Conservation (phyloP, 2,888 invertebrate species). For the Tridacna gigas region DNA sequence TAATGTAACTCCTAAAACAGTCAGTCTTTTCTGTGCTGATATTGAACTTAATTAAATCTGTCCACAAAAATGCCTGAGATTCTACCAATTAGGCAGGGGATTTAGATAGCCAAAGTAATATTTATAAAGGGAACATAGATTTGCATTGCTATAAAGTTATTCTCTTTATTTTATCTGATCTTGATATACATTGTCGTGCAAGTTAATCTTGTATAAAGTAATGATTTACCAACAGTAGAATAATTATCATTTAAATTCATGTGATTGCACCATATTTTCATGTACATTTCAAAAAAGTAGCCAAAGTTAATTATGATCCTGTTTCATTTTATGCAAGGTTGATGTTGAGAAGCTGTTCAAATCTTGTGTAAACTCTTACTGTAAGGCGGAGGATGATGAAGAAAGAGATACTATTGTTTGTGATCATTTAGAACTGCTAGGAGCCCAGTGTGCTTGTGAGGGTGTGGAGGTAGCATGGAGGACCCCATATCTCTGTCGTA, state of each 20-base stretch:
- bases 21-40: too few species aligned
- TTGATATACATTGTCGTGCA: too few species aligned
- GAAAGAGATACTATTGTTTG: conserved; percentile 52
- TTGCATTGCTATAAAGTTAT: too few species aligned
- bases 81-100: too few species aligned
- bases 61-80: too few species aligned
- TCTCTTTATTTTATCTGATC: too few species aligned
- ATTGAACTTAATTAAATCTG: too few species aligned
- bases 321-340: conserved; percentile 33
- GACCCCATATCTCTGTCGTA: conserved; percentile 60
- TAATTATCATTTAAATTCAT: neutral
- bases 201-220: too few species aligned
- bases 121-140: too few species aligned
- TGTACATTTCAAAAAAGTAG: too few species aligned
- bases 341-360: conserved; percentile 35
- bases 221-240: neutral
- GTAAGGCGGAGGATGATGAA: conserved; percentile 39
- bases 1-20: too few species aligned
- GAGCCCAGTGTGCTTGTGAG: conserved; percentile 46
- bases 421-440: conserved; percentile 47
- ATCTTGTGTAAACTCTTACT: conserved; percentile 58
- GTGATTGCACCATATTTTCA: neutral
- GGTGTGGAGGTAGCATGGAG: conserved; percentile 63
- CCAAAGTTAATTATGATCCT: neutral
- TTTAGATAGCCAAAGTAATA: too few species aligned